Percentiles rank a stretch among this genome's conserved stretches.
These are phyloP conservation scores for Tautogolabrus adspersus DNA, from an alignment of 2,113 vertebrate genomes.

Conservation along the genomic window DNA sequence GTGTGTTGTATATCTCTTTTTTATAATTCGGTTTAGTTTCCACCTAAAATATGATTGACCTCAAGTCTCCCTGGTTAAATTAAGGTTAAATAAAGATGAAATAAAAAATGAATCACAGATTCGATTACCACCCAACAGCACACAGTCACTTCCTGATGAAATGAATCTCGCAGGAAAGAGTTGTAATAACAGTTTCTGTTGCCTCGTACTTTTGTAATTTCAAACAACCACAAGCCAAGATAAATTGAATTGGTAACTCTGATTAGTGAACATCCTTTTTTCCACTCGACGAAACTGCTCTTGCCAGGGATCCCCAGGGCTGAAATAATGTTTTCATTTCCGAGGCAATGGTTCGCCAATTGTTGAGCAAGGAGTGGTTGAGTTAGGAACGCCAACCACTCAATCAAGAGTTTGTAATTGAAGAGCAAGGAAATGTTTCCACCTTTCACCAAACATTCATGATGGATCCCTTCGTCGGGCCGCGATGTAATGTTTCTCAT, in stretches of 20 bases:
- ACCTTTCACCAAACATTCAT: not conserved
- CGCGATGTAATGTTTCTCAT: not conserved
- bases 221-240: constrained; percentile 39
- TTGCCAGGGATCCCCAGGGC: constrained; percentile 8
- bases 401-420: constrained; percentile 40
- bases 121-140: constrained; percentile 31
- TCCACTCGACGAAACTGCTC: constrained; percentile 17
- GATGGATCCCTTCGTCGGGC: too few relatives aligned
- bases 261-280: constrained; percentile 5
- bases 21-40: not conserved
- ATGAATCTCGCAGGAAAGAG: constrained; percentile 17
- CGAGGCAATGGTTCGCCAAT: not conserved
- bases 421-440: constrained; percentile 15
- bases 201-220: constrained; percentile 22
- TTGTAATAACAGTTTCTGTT: not conserved
- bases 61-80: too few relatives aligned
- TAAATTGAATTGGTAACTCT: constrained; percentile 33
- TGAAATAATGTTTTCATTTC: constrained; percentile 35
- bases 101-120: constrained; percentile 12
- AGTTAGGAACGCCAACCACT: not conserved
- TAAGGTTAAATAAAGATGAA: constrained; percentile 36
- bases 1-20: not conserved
- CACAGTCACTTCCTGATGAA: constrained; percentile 27
- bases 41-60: not conserved
- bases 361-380: not conserved